These are phyloP conservation scores for Volucella inflata DNA, from an alignment of 2,888 invertebrate genomes.

Conservation along the genomic window DNA sequence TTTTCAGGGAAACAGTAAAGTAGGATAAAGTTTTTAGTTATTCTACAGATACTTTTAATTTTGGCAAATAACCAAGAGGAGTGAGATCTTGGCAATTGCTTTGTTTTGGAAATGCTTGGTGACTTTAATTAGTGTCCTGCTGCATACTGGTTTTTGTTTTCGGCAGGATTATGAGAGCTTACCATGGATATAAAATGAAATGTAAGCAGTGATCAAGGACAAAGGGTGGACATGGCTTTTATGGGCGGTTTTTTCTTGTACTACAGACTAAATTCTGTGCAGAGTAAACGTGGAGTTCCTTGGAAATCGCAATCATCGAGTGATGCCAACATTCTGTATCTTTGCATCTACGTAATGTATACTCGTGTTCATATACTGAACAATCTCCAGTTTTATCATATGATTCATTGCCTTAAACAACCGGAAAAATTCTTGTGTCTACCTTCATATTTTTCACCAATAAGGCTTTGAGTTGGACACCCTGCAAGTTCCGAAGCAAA, in stretches of 20 bases:
- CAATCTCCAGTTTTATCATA: too few relatives aligned
- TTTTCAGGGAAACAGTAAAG: slow-evolving; percentile 1
- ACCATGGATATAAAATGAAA: slow-evolving; percentile 15
- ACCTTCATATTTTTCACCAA: too few relatives aligned
- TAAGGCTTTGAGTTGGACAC: too few relatives aligned
- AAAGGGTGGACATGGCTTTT: not conserved
- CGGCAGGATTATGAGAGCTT: slow-evolving; percentile 28
- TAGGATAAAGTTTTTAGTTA: not conserved
- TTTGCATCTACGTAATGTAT: too few relatives aligned
- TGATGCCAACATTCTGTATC: too few relatives aligned
- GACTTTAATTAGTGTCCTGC: slow-evolving; percentile 30
- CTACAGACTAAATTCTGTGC: not conserved
- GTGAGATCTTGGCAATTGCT: slow-evolving; percentile 37
- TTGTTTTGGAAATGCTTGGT: slow-evolving; percentile 21
- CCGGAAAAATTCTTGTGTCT: too few relatives aligned
- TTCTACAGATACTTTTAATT: slow-evolving; percentile 9
- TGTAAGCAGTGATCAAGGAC: not conserved
- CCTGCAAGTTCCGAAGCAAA: too few relatives aligned
- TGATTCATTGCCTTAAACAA: too few relatives aligned
- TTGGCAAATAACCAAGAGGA: slow-evolving; percentile 56
- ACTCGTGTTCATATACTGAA: too few relatives aligned
- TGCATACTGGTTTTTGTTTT: not conserved
- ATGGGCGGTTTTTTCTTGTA: not conserved
- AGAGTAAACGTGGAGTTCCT: too few relatives aligned
- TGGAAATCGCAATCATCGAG: too few relatives aligned